Evolutionary conservation across 2,113 vertebrate species (phyloP), one percentile per base, ranked within the genome.

Genomic region (Cepphus grylle): DNA sequence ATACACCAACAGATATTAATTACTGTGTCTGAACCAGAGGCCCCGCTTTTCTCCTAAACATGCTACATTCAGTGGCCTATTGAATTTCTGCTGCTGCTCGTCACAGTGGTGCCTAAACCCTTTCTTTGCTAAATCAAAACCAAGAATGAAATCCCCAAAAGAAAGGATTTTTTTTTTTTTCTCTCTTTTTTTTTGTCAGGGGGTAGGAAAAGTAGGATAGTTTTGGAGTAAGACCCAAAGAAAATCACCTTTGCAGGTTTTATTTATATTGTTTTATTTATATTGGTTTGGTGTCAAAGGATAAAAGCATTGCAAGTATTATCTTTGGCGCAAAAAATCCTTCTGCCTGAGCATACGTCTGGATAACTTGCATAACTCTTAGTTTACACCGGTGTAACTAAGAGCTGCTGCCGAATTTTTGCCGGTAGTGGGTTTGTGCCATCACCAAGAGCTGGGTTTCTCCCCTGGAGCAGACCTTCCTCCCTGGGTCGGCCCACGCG

Each of bases 1-100:
- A 71, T 69, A 73, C 21, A 27, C 45, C 53, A 92, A 90, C 7
- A 94, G 95, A 78, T 91, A 97, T 96, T 95, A 95, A 95, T 95
- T 93, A 88, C 78, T 42, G 25, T 86, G 91, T 88, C 96, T 96
- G 67, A 96, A 90, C 20, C 12, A 71, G 96, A 91, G 91, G 91
- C 59, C 66, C 10, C 55, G 34, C 43, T 86, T 82, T 95, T 62
- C 71, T 90, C 63, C 67, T 77, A 74, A 90, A 86, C 62, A 50
- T 62, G 25, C 6, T 80, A 17, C 45, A 58, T 80, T 82, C 62
- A 69, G 26, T 74, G 14, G 8, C 32, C 50, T 87, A 19, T 82
- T 63, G 30, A 38, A 78, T 95, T 95, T 90, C 72, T 43, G 47
- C 40, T 81, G 47, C 5, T 34, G 32, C 40, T 85, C 9, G 2